Percentiles rank a stretch among this genome's conserved stretches.
Conservation (phyloP, 2,113 vertebrate species). For the Tichodroma muraria region DNA sequence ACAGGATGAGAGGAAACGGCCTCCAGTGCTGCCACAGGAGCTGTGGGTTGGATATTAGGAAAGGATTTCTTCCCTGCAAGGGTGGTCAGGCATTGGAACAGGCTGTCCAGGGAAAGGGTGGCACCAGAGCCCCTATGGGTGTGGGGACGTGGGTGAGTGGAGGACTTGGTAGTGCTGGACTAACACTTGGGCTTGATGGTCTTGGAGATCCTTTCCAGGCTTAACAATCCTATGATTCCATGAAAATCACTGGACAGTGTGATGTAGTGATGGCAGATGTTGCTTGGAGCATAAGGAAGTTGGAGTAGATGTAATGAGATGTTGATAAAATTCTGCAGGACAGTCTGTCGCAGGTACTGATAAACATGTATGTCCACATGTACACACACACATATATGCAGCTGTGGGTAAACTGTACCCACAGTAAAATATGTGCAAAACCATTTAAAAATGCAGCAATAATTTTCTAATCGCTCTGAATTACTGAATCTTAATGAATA, state of each 20-base stretch:
- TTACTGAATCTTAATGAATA: not conserved
- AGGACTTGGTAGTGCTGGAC: not conserved
- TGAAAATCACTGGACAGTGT: not conserved
- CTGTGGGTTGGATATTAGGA: too few relatives aligned
- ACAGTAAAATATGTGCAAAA: not conserved
- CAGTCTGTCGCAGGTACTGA: not conserved
- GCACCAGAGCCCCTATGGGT: not conserved
- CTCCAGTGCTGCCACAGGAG: too few relatives aligned
- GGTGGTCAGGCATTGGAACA: not conserved
- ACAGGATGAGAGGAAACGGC: not conserved
- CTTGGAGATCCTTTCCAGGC: not conserved
- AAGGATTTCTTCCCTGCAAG: not conserved
- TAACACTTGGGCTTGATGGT: too few relatives aligned
- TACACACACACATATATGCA: rapidly evolving
- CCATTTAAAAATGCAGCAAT: not conserved
- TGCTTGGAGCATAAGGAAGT: not conserved
- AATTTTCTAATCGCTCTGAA: not conserved
- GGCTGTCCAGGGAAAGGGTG: not conserved
- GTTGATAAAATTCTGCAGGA: not conserved
- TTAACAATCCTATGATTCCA: not conserved
- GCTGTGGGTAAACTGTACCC: not conserved
- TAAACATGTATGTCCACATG: rapidly evolving
- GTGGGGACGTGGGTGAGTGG: not conserved
- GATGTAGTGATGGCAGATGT: not conserved
- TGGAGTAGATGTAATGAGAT: not conserved